phyloP scores from a whole-genome alignment of 1,140 invertebrate genomes.

The Formica exsecta region DNA sequence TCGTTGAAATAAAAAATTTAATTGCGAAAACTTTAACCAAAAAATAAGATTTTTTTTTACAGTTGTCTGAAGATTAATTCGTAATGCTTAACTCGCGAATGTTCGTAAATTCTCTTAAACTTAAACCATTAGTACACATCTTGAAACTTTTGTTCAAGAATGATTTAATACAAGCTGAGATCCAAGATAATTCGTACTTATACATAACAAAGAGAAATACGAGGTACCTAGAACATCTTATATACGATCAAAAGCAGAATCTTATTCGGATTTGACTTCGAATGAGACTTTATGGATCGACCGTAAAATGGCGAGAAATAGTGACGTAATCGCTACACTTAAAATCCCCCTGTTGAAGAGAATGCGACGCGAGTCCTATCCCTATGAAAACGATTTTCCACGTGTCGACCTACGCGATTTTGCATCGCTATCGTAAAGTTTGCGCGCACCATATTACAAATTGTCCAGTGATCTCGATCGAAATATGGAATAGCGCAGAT shows the following conservation, averaged over 20 bases:
- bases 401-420: slow-evolving; percentile 22
- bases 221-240: background rate
- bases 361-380: background rate
- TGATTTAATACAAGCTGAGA: background rate
- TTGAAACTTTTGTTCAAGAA: background rate
- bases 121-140: background rate
- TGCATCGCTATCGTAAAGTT: slow-evolving; percentile 3
- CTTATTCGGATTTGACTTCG: background rate
- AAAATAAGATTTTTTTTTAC: background rate
- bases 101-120: background rate
- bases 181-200: background rate
- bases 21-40: background rate
- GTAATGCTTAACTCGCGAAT: background rate
- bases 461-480: background rate
- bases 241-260: background rate
- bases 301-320: slow-evolving; percentile 23
- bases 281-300: background rate
- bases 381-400: background rate
- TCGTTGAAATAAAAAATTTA: background rate
- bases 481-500: background rate
- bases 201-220: background rate
- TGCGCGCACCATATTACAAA: background rate
- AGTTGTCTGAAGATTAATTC: background rate
- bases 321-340: background rate
- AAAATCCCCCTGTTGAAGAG: slow-evolving; percentile 16